Conservation (phyloP, 2,113 vertebrate genomes). For the Plestiodon gilberti region DNA sequence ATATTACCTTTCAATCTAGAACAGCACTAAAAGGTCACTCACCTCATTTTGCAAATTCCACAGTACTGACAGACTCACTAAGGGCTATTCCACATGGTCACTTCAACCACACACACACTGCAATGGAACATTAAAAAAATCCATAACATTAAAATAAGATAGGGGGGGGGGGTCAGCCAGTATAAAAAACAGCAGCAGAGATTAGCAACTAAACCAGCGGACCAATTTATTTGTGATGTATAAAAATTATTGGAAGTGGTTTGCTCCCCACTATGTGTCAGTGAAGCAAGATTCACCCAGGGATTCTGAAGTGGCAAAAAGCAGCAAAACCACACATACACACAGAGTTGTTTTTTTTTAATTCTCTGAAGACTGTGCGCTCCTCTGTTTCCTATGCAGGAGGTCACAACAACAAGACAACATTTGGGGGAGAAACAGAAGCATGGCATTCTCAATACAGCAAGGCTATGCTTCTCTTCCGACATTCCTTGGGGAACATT, state of each 20-base stretch:
- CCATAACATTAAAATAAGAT: too few relatives aligned
- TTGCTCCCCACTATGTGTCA: background rate
- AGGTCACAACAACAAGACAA: background rate
- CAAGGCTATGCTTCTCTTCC: background rate
- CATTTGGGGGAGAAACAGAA: background rate
- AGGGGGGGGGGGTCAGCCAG: too few relatives aligned
- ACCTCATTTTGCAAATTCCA: background rate
- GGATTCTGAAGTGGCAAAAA: background rate
- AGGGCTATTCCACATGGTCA: background rate
- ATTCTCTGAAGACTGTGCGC: background rate
- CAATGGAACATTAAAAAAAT: too few relatives aligned
- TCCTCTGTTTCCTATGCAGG: too few relatives aligned
- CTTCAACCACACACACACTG: too few relatives aligned
- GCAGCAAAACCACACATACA: background rate
- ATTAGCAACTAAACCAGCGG: too few relatives aligned
- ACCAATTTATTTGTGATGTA: too few relatives aligned
- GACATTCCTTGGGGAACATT: background rate
- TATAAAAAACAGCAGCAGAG: too few relatives aligned
- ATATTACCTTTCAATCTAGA: background rate
- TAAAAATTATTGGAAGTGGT: background rate
- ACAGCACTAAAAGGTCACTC: background rate
- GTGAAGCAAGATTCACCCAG: background rate
- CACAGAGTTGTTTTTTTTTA: background rate
- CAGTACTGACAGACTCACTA: accelerated
- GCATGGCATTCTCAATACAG: too few relatives aligned